phyloP scores from a whole-genome alignment of 2,797 vertebrate genomes.

The Rhinichthys osculus region DNA sequence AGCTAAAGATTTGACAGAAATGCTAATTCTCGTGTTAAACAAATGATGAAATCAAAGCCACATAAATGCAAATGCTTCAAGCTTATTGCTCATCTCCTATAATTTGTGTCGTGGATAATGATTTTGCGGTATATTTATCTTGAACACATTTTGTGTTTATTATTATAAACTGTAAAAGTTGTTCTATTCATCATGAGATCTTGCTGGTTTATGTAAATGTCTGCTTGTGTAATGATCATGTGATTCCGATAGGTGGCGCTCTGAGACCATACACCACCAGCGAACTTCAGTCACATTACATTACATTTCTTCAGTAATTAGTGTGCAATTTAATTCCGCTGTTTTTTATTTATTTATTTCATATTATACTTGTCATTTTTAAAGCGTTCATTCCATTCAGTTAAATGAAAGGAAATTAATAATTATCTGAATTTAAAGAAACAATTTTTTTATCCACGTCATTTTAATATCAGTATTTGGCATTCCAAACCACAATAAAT shows the following conservation, averaged over 20 bases:
- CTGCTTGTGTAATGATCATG: background rate
- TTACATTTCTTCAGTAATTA: too few species aligned
- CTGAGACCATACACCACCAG: background rate
- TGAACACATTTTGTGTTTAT: background rate
- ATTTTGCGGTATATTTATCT: background rate
- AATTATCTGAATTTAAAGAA: background rate
- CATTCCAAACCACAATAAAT: background rate
- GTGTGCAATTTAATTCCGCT: background rate
- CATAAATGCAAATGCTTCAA: too few species aligned
- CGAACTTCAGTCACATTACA: background rate
- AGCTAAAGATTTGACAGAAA: background rate
- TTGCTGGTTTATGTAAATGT: background rate
- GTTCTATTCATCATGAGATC: background rate
- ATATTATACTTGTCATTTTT: background rate
- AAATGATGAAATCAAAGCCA: background rate
- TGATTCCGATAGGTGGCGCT: constrained; percentile 3
- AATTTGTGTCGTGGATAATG: too few species aligned
- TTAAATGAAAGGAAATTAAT: background rate
- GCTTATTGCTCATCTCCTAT: too few species aligned
- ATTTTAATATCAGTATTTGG: background rate
- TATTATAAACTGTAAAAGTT: background rate
- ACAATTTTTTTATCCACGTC: background rate
- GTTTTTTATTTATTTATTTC: background rate
- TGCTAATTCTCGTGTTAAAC: background rate
- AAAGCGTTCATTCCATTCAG: background rate